A percentile compares a stretch with the other conserved stretches of the same genome.
These are phyloP conservation scores for Brachylomia viminalis DNA, from an alignment of 2,888 invertebrate species.

Conservation along the genomic window DNA sequence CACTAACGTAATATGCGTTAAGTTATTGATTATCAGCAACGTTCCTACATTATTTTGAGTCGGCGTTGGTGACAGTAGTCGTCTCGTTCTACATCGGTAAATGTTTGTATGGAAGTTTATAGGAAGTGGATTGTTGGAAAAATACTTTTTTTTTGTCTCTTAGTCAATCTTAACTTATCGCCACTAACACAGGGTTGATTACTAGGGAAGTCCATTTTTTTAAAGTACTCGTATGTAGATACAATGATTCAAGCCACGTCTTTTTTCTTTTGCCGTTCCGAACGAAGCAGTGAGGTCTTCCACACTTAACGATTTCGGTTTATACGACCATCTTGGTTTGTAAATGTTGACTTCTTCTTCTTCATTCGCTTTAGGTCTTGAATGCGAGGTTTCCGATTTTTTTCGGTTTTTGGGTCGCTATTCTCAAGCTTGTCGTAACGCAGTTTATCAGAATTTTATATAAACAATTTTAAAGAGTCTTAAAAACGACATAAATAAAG, in stretches of 20 bases:
- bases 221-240: too few species aligned
- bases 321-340: background rate
- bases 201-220: background rate
- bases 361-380: background rate
- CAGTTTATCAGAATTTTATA: background rate
- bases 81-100: background rate
- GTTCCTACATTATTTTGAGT: background rate
- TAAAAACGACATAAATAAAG: background rate
- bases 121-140: background rate
- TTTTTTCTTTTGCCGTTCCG: background rate
- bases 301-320: background rate
- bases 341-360: background rate
- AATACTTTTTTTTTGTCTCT: background rate
- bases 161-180: background rate
- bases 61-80: background rate
- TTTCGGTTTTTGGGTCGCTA: background rate
- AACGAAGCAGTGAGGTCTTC: background rate
- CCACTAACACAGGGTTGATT: background rate
- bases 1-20: background rate
- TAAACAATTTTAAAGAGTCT: background rate
- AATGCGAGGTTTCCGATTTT: background rate
- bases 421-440: background rate
- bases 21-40: background rate
- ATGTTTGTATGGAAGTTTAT: slow-evolving; percentile 1
- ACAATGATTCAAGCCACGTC: background rate